A percentile compares a stretch with the other conserved stretches of the same genome.
Conservation (phyloP, 2,888 invertebrate species). For the Tipula confusa region DNA sequence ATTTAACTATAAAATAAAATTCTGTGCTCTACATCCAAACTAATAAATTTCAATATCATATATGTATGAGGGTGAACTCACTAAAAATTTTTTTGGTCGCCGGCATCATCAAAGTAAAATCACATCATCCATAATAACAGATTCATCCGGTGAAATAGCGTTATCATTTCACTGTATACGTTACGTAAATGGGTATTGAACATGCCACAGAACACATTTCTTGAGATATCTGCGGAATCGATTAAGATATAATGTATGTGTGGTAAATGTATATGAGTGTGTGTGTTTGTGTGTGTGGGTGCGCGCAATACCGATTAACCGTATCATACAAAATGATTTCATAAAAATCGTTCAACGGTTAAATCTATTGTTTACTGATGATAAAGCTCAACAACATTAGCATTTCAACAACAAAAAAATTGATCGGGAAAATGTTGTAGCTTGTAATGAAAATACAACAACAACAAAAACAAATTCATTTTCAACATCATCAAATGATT, state of each 20-base stretch:
- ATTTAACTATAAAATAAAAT: background rate
- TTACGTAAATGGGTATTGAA: background rate
- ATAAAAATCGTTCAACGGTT: slow-evolving; percentile 9
- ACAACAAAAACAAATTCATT: background rate
- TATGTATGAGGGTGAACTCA: slow-evolving; percentile 14
- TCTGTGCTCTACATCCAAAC: background rate
- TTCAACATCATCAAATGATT: background rate
- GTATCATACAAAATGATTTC: slow-evolving; percentile 16
- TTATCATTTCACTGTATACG: background rate
- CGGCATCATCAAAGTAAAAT: background rate
- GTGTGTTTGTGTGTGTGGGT: background rate
- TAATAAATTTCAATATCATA: background rate
- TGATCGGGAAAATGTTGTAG: background rate
- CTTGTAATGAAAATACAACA: background rate
- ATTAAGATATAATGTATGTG: background rate
- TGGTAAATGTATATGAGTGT: background rate
- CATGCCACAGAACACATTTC: background rate
- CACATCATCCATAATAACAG: background rate
- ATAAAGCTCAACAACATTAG: background rate
- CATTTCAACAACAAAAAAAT: slow-evolving; percentile 16
- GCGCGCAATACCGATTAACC: background rate
- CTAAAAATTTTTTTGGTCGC: background rate
- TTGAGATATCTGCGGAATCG: background rate
- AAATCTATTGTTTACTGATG: slow-evolving; percentile 25
- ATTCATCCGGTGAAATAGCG: background rate